Evolutionary conservation across 1,140 invertebrate genomes (phyloP).

Genomic region (Neomicropteryx cornuta): DNA sequence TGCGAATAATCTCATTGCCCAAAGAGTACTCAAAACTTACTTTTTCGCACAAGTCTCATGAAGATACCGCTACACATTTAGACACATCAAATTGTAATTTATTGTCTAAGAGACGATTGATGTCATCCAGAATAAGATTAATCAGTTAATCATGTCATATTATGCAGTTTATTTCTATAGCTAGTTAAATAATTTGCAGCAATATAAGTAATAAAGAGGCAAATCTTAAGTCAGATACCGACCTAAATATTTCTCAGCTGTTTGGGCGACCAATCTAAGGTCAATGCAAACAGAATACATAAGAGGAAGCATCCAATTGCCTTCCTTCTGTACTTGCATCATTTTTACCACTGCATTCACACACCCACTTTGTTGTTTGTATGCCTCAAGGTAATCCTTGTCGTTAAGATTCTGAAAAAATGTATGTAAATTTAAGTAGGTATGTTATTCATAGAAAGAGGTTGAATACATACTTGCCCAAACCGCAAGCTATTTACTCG

Average conservation of each 20-base stretch:
- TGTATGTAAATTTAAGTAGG: constrained; percentile 9
- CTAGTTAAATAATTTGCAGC: too few species aligned
- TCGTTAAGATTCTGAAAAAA: constrained; percentile 50
- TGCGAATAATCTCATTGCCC: too few species aligned
- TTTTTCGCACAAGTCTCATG: too few species aligned
- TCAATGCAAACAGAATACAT: constrained; percentile 86
- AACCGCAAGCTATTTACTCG: constrained; percentile 25
- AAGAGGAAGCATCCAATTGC: constrained; percentile 90
- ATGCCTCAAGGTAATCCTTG: constrained; percentile 64
- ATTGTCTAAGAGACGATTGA: too few species aligned
- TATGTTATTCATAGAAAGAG: background rate
- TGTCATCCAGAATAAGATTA: too few species aligned
- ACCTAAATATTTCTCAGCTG: constrained; percentile 54
- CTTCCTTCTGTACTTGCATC: constrained; percentile 81
- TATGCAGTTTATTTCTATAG: too few species aligned
- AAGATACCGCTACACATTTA: too few species aligned
- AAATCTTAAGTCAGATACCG: constrained; percentile 15
- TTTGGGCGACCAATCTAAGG: constrained; percentile 70
- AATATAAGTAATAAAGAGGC: too few species aligned
- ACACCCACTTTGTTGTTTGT: constrained; percentile 63
- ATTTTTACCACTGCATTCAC: constrained; percentile 74
- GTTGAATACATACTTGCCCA: background rate
- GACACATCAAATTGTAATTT: too few species aligned
- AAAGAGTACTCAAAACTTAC: too few species aligned
- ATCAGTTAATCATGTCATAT: too few species aligned